A percentile compares a stretch with the other conserved stretches of the same genome.
These are phyloP conservation scores for Lycocorax pyrrhopterus DNA, from an alignment of 2,113 vertebrate genomes.

Conservation along the genomic window DNA sequence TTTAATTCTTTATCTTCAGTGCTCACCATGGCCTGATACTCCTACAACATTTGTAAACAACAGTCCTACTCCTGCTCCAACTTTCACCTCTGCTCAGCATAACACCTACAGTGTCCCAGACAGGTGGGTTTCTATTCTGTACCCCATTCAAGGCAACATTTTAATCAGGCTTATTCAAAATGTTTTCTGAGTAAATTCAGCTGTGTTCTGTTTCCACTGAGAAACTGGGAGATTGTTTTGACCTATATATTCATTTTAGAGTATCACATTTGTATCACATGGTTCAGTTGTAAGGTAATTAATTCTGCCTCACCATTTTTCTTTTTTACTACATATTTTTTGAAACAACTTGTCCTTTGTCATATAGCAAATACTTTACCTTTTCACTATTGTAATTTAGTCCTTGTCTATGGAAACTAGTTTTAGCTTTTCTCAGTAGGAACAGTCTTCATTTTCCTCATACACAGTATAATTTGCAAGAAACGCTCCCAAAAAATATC, in stretches of 20 bases:
- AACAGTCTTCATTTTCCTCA: neutral
- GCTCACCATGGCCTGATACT: conserved; percentile 89
- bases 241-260: neutral
- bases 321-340: neutral
- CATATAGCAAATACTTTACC: neutral
- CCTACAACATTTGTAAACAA: conserved; percentile 82
- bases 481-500: neutral
- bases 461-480: neutral
- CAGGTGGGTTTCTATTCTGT: conserved; percentile 74
- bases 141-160: neutral
- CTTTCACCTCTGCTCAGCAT: conserved; percentile 81
- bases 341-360: neutral
- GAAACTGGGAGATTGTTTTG: neutral
- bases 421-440: neutral
- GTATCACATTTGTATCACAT: neutral
- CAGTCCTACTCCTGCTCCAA: conserved; percentile 82
- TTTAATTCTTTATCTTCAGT: conserved; percentile 71
- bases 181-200: neutral
- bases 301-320: neutral
- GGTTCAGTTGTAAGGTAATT: neutral
- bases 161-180: neutral
- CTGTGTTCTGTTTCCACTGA: neutral
- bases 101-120: conserved; percentile 86
- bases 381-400: neutral
- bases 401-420: neutral